Conservation (phyloP, 2,113 vertebrate species). For the Macaca nemestrina region DNA sequence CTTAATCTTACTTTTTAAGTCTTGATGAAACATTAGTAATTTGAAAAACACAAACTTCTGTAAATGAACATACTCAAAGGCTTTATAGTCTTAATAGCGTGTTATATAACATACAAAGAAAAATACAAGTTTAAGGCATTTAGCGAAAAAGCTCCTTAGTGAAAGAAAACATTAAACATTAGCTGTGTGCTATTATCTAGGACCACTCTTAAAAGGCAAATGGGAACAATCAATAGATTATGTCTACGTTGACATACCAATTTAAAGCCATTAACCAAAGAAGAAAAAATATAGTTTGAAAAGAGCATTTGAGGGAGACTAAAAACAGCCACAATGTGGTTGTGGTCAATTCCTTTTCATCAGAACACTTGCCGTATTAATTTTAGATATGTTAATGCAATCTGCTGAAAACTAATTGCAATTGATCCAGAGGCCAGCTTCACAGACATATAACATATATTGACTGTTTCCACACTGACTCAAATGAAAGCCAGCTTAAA, state of each 20-base stretch:
- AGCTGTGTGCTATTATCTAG: neutral
- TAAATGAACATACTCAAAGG: neutral
- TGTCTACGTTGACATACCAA: constrained; percentile 41
- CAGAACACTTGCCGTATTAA: constrained; percentile 55
- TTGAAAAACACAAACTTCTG: constrained; percentile 26
- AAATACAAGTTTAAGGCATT: constrained; percentile 24
- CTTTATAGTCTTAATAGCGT: neutral
- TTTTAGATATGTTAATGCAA: constrained; percentile 73
- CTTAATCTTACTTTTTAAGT: constrained; percentile 21
- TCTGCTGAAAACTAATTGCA: constrained; percentile 71
- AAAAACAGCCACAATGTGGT: constrained; percentile 35
- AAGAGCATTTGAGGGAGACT: constrained; percentile 40
- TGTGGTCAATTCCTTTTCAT: constrained; percentile 67
- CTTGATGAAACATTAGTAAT: constrained; percentile 38
- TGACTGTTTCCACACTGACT: constrained; percentile 22
- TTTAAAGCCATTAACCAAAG: constrained; percentile 62
- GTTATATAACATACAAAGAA: neutral
- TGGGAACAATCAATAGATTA: constrained; percentile 53
- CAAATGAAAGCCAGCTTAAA: constrained; percentile 28
- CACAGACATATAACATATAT: constrained; percentile 52
- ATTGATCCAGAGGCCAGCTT: constrained; percentile 61
- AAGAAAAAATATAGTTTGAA: constrained; percentile 35
- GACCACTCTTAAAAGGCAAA: constrained; percentile 45
- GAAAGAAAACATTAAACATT: constrained; percentile 47
- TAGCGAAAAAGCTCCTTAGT: constrained; percentile 31